phyloP scores from a whole-genome alignment of 2,888 invertebrate species.

The Stramonita haemastoma region DNA sequence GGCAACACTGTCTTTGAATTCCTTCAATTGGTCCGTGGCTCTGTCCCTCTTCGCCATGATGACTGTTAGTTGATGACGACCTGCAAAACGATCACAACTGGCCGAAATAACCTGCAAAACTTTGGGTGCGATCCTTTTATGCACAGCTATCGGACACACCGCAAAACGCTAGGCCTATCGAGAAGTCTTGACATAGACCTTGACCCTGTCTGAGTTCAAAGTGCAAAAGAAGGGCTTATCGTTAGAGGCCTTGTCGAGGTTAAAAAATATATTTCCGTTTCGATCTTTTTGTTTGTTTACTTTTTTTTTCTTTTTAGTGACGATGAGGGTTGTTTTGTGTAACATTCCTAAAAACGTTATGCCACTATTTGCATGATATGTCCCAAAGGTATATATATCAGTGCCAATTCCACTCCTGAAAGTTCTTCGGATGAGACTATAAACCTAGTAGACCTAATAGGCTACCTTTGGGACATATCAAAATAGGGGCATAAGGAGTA shows the following conservation, averaged over 20 bases:
- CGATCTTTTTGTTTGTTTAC: too few relatives aligned
- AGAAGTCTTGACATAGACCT: background rate
- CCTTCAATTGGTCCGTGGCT: conserved; percentile 68
- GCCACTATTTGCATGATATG: too few relatives aligned
- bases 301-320: too few relatives aligned
- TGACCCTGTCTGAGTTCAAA: background rate
- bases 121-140: background rate
- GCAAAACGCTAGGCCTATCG: background rate
- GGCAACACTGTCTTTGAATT: conserved; percentile 65
- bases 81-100: background rate
- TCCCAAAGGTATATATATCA: too few relatives aligned
- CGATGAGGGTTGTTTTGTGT: too few relatives aligned
- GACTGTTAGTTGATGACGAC: background rate
- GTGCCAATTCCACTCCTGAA: too few relatives aligned
- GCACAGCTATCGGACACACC: background rate
- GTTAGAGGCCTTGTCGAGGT: background rate
- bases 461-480: too few relatives aligned
- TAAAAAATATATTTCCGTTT: background rate
- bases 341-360: too few relatives aligned
- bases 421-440: too few relatives aligned
- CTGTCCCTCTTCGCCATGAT: conserved; percentile 70
- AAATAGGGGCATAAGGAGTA: too few relatives aligned
- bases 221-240: background rate
- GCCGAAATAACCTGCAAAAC: background rate
- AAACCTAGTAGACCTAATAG: too few relatives aligned